These are phyloP conservation scores for Heliconius hewitsoni DNA, from an alignment of 1,140 invertebrate species.

Conservation along the genomic window DNA sequence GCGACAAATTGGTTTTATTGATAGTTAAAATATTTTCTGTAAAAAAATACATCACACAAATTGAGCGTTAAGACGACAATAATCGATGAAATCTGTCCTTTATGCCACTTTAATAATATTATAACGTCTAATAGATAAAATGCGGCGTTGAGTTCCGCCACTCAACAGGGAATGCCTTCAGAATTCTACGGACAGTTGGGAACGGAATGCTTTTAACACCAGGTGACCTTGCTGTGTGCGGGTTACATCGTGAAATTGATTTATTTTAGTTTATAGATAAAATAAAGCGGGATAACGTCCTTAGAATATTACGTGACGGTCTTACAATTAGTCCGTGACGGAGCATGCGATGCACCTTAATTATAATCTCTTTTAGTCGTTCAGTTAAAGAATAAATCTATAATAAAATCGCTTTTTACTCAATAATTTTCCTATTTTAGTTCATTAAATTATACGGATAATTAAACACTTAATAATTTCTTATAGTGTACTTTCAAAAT, in stretches of 20 bases:
- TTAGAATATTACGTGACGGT: constrained; percentile 28
- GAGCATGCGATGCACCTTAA: constrained; percentile 27
- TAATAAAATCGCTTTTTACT: background rate
- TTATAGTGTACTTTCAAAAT: too few relatives aligned
- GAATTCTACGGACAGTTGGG: too few relatives aligned
- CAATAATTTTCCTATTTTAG: background rate
- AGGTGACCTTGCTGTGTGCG: too few relatives aligned
- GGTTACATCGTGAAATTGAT: too few relatives aligned
- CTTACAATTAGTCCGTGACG: constrained; percentile 20
- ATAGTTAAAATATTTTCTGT: constrained; percentile 41
- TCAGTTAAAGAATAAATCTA: background rate
- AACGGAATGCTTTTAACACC: too few relatives aligned
- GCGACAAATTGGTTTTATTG: constrained; percentile 48
- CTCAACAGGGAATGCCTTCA: too few relatives aligned
- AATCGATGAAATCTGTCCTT: constrained; percentile 34
- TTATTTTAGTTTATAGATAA: background rate
- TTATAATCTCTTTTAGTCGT: constrained; percentile 25
- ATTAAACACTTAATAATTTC: too few relatives aligned
- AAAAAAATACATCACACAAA: constrained; percentile 38
- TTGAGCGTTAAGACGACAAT: constrained; percentile 38
- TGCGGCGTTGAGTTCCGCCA: background rate
- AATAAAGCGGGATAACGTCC: constrained; percentile 25
- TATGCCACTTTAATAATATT: constrained; percentile 25
- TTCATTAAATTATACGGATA: background rate
- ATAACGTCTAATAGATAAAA: constrained; percentile 28